Percentiles rank a stretch among this genome's conserved stretches.
These are phyloP conservation scores for Corvus moneduloides DNA, from an alignment of 2,113 vertebrate species.

Conservation along the genomic window DNA sequence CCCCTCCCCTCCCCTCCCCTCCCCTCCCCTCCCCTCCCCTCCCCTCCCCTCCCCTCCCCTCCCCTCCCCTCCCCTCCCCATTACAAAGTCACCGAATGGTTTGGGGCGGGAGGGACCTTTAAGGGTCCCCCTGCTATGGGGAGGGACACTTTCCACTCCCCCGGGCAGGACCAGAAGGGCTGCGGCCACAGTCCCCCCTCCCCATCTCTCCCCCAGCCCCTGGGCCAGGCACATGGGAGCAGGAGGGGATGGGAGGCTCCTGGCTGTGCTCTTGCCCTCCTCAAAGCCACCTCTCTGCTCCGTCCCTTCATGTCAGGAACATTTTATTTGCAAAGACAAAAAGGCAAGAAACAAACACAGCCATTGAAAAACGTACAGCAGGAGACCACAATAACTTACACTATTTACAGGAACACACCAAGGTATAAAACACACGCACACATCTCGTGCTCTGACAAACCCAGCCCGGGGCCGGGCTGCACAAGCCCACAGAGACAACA, in stretches of 20 bases:
- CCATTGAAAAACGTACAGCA: constrained; percentile 51
- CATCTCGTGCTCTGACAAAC: constrained; percentile 21
- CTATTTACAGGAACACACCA: constrained; percentile 62
- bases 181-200: neutral
- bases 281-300: neutral
- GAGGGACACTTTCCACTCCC: neutral
- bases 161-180: neutral
- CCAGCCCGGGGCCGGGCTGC: neutral
- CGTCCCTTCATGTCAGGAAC: neutral
- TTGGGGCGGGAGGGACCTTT: neutral
- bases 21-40: too few species aligned
- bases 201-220: neutral
- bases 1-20: too few species aligned
- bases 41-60: too few species aligned
- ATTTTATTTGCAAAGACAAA: constrained; percentile 71
- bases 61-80: too few species aligned
- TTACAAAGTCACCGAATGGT: neutral
- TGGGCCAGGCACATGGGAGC: neutral
- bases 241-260: rapidly evolving
- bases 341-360: constrained; percentile 47
- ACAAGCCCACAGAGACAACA: neutral
- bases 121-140: neutral
- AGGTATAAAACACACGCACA: constrained; percentile 53
- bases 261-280: neutral
- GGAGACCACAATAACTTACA: constrained; percentile 67